Evolutionary conservation across 1,140 invertebrate genomes (phyloP).

Genomic region (Whitmania pigra): DNA sequence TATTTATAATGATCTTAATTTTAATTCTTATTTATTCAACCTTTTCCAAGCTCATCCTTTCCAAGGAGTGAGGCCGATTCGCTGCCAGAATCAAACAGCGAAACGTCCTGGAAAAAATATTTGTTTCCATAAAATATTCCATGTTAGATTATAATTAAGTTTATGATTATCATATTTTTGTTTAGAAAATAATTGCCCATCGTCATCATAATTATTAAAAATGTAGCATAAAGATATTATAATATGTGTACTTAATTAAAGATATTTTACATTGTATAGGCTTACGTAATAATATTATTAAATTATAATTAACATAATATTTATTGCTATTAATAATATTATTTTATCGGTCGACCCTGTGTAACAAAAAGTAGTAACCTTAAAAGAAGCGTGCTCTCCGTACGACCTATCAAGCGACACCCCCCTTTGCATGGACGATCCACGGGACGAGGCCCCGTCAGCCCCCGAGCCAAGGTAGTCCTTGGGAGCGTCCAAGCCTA

Average conservation of each 20-base stretch:
- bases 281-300: no score
- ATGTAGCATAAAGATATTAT: no score
- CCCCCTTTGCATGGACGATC: slow-evolving; percentile 45
- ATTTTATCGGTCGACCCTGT: no score
- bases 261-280: no score
- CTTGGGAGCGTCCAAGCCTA: slow-evolving; percentile 57
- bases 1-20: no score
- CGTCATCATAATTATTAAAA: no score
- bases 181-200: no score
- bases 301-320: no score
- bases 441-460: slow-evolving; percentile 55
- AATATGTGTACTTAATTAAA: no score
- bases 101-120: background rate
- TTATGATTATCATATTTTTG: no score
- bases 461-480: slow-evolving; percentile 33
- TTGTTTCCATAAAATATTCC: background rate
- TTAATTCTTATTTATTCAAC: background rate
- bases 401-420: slow-evolving; percentile 52
- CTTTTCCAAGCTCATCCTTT: slow-evolving; percentile 8
- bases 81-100: slow-evolving; percentile 11
- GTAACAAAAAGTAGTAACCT: background rate
- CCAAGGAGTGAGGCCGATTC: slow-evolving; percentile 5
- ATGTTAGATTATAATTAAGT: background rate
- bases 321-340: no score
- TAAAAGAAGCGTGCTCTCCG: slow-evolving; percentile 48